phyloP scores from a whole-genome alignment of 2,113 vertebrate species.

The Neolamprologus ventralis region DNA sequence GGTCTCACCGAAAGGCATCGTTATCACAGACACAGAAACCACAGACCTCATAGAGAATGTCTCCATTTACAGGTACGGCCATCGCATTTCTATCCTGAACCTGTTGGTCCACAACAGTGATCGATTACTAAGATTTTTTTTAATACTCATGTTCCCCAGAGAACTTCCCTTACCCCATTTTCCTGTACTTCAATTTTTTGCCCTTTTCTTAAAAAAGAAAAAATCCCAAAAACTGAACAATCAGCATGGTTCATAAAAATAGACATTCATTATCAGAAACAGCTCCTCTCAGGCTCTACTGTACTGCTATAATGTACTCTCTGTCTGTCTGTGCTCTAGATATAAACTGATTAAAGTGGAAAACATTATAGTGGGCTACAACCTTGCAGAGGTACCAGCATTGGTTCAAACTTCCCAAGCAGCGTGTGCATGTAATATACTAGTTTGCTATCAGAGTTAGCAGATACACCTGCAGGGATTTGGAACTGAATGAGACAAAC shows the following conservation, averaged over 20 bases:
- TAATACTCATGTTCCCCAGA: background rate
- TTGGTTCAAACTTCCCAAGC: background rate
- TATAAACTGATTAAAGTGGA: background rate
- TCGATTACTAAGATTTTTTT: accelerated
- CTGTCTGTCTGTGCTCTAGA: background rate
- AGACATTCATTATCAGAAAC: background rate
- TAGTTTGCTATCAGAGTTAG: background rate
- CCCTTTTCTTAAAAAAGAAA: background rate
- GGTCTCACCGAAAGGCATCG: conserved; percentile 82
- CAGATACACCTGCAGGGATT: background rate
- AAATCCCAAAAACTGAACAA: background rate
- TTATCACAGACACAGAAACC: conserved; percentile 80
- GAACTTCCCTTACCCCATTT: background rate
- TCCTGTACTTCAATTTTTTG: background rate
- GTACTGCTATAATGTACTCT: background rate
- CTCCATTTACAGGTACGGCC: conserved; percentile 82
- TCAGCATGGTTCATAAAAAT: background rate
- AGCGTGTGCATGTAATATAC: accelerated
- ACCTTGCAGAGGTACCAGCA: background rate
- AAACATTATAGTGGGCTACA: background rate
- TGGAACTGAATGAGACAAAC: background rate
- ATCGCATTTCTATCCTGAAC: background rate
- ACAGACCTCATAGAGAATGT: conserved; percentile 81
- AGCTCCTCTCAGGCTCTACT: background rate
- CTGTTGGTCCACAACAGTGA: background rate